phyloP scores from a whole-genome alignment of 2,888 invertebrate species.

The Tortrix viridana region DNA sequence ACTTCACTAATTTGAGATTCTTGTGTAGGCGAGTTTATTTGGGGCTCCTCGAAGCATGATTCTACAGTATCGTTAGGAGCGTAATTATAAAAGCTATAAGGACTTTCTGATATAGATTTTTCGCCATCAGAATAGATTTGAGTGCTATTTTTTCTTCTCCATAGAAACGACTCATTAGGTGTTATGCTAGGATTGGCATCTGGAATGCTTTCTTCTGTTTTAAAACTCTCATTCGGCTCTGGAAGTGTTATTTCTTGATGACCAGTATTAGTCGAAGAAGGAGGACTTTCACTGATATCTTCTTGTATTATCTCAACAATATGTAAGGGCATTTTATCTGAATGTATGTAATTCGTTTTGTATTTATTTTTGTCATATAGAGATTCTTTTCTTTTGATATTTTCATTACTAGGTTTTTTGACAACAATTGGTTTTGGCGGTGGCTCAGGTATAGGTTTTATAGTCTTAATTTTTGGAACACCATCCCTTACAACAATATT shows the following conservation, averaged over 20 bases:
- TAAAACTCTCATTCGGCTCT: conserved; percentile 39
- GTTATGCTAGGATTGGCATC: conserved; percentile 71
- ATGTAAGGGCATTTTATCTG: conserved; percentile 72
- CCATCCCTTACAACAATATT: conserved; percentile 81
- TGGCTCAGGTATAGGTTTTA: conserved; percentile 60
- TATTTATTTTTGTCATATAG: conserved; percentile 75
- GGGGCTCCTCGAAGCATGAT: conserved; percentile 50
- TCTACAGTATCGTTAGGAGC: conserved; percentile 58
- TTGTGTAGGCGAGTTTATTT: conserved; percentile 50
- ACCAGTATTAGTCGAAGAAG: conserved; percentile 36
- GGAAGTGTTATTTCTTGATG: conserved; percentile 37
- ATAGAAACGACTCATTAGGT: conserved; percentile 88
- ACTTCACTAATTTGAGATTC: conserved; percentile 55
- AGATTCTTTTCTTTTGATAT: conserved; percentile 64
- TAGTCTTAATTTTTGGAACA: conserved; percentile 79
- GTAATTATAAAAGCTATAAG: conserved; percentile 66
- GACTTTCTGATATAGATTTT: conserved; percentile 62
- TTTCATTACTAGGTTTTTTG: conserved; percentile 45
- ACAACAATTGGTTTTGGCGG: conserved; percentile 48
- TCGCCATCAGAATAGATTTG: conserved; percentile 73
- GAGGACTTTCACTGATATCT: conserved; percentile 62
- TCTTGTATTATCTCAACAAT: conserved; percentile 79
- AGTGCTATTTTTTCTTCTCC: conserved; percentile 80
- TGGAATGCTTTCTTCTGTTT: conserved; percentile 53
- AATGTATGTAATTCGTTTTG: conserved; percentile 77